Percentiles rank a stretch among this genome's conserved stretches.
Evolutionary conservation across 2,888 invertebrate genomes (phyloP).

Genomic region (Xestoiulus laeticollis): DNA sequence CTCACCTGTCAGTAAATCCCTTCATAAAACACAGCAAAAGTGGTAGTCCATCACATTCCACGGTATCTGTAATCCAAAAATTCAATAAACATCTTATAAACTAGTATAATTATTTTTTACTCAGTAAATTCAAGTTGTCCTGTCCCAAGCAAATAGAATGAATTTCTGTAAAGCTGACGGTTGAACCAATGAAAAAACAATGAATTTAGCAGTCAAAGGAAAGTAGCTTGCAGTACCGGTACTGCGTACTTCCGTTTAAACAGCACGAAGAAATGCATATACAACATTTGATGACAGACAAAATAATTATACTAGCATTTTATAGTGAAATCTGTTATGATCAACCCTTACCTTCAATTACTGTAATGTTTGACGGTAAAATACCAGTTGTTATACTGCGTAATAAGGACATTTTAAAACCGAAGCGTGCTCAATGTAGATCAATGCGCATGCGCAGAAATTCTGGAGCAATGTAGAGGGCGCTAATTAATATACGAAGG

Average conservation of each 20-base stretch:
- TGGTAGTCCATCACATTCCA: slow-evolving; percentile 48
- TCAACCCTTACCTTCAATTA: slow-evolving; percentile 21
- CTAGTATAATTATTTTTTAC: neutral
- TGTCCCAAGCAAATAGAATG: neutral
- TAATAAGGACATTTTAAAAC: slow-evolving; percentile 32
- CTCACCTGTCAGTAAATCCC: slow-evolving; percentile 41
- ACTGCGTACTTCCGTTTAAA: neutral
- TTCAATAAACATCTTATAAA: neutral
- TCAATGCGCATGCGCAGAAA: neutral
- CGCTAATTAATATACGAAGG: neutral
- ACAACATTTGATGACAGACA: neutral
- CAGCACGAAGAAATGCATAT: neutral
- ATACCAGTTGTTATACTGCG: slow-evolving; percentile 19
- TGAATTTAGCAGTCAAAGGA: neutral
- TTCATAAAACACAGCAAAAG: slow-evolving; percentile 45
- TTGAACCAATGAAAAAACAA: neutral
- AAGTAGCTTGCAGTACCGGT: neutral
- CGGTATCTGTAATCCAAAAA: slow-evolving; percentile 44
- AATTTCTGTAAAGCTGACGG: neutral
- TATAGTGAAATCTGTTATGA: neutral
- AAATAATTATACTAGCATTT: neutral
- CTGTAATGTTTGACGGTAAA: slow-evolving; percentile 36
- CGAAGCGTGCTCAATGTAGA: neutral
- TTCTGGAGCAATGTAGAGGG: neutral
- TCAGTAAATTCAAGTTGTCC: neutral